phyloP scores from a whole-genome alignment of 2,113 vertebrate species.

The Athene cunicularia region DNA sequence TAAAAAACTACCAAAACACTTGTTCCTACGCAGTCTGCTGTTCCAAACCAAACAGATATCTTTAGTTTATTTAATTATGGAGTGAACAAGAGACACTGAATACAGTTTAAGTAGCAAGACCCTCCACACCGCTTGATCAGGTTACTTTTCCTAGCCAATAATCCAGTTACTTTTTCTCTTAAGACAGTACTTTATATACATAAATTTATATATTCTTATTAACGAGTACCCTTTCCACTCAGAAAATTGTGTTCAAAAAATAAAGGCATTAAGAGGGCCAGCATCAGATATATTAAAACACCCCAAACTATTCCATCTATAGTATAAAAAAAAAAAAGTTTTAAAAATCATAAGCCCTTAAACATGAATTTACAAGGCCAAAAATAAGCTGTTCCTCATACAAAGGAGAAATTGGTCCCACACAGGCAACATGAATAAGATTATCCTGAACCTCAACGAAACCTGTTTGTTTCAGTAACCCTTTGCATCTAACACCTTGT shows the following conservation, averaged over 20 bases:
- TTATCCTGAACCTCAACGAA: not conserved
- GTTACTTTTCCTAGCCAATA: not conserved
- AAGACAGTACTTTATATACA: not conserved
- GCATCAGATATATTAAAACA: not conserved
- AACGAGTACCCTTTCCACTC: not conserved
- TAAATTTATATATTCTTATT: not conserved
- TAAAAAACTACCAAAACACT: not conserved
- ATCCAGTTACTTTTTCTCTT: not conserved
- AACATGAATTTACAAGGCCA: not conserved
- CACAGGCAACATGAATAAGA: not conserved
- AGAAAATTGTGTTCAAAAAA: not conserved
- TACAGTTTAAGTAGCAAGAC: not conserved
- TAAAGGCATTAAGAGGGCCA: not conserved
- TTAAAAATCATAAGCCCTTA: not conserved
- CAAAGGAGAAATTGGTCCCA: not conserved
- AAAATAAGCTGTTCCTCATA: not conserved
- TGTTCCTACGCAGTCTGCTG: not conserved
- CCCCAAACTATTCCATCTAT: not conserved
- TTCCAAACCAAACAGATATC: not conserved
- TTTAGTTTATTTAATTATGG: not conserved
- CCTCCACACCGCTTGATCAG: not conserved
- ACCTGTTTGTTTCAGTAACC: not conserved
- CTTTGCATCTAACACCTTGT: not conserved
- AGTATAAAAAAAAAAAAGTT: not conserved
- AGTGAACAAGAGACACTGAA: not conserved